Conservation (phyloP, 2,113 vertebrate species). For the Mirounga angustirostris region DNA sequence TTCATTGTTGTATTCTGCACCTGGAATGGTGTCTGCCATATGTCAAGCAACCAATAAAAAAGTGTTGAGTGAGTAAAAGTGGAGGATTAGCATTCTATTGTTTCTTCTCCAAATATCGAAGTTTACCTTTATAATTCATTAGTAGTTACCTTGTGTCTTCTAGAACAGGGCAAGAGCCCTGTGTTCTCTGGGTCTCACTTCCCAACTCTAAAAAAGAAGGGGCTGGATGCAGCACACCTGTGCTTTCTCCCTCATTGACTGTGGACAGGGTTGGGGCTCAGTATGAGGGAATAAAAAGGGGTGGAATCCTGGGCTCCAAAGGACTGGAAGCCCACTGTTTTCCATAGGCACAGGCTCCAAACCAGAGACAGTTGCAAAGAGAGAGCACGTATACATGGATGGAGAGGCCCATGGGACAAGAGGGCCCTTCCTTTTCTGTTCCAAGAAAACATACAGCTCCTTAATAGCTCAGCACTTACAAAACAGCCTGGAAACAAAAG, state of each 20-base stretch:
- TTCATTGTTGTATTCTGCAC: neutral
- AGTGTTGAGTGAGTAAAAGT: neutral
- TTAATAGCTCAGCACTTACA: neutral
- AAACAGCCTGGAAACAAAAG: constrained; percentile 35
- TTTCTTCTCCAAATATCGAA: neutral
- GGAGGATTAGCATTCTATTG: neutral
- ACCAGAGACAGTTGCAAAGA: neutral
- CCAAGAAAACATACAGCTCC: neutral
- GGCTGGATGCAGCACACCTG: neutral
- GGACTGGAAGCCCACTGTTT: neutral
- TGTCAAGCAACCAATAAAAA: neutral
- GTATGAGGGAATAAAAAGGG: neutral
- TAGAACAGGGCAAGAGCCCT: neutral
- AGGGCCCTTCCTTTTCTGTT: neutral
- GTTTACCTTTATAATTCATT: constrained; percentile 1
- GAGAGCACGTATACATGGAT: neutral
- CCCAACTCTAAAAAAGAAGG: neutral
- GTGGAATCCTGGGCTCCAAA: neutral
- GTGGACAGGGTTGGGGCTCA: neutral
- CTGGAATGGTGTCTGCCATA: neutral
- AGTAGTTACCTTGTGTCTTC: neutral
- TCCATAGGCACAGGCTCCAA: no score
- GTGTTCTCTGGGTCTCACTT: neutral
- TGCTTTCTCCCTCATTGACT: neutral
- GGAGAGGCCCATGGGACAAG: neutral